Base-by-base conservation (phyloP, 2,888 invertebrate species). In the Caenorhabditis afra region DNA sequence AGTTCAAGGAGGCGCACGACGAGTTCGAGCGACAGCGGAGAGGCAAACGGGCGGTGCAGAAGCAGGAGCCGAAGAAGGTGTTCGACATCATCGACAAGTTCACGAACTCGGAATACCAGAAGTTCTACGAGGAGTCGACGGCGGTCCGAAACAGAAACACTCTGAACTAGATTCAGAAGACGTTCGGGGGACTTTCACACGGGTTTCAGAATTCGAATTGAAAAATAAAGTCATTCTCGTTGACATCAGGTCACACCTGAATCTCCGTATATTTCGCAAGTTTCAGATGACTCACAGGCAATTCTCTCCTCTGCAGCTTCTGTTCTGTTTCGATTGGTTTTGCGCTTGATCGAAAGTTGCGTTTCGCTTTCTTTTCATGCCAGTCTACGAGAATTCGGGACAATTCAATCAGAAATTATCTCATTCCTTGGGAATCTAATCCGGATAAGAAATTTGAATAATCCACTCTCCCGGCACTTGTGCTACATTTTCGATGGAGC, bases 11-110 rank as follows among this genome's bases (percentile, higher is more conserved):
- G n/a, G 79, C 44, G 12, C 79, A 79, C 45, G 79, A 79, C 20
- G 58, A 79, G 20, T 79, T 79, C 39, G 79, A 79, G 41, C 64
- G 58, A 8, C 50, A 79, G 39, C 8, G 79, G 47, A 37, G 73
- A 12, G 68, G 73, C 1, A 70, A 71, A 41, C 37, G 70, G n/a
- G 35, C 39, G 5, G 39, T 41, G 12, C 67, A 64, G n/a, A 79
- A 79, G 50, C 55, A 35, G 22, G 79, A 79, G 20, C 79, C 79
- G 20, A 67, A 68, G 45, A 79, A 74, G 14, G 74, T 79, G 18
- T 79, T 79, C 35, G 79, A 79, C 52, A 74, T 79, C 8, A 64
- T 79, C 18, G 74, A 79, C 23, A 53, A 66, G 29, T 71, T 71
- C 55, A 78, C 65, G 2, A 65, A 55, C 47, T 29, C 29, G 29